Percentiles rank a stretch among this genome's conserved stretches.
Conservation (phyloP, 2,888 invertebrate genomes). For the Melinaea menophilus region DNA sequence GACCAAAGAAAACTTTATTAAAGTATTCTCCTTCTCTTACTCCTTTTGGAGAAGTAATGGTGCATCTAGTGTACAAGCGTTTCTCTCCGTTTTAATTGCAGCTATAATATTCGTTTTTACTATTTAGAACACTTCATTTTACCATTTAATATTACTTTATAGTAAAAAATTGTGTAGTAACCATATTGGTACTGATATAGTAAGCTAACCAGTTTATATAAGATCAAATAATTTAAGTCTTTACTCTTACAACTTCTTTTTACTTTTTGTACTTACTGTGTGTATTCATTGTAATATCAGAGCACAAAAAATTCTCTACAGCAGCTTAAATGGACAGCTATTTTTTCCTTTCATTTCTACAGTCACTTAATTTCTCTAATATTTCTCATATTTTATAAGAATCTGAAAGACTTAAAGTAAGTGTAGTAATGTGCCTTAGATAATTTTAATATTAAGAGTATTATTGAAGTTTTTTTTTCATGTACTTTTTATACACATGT, state of each 20-base stretch:
- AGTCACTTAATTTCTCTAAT: background rate
- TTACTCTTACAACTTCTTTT: no score
- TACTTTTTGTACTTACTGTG: slow-evolving; percentile 10
- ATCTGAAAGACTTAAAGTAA: background rate
- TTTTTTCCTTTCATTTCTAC: no score
- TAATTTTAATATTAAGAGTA: background rate
- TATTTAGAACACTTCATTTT: slow-evolving; percentile 22
- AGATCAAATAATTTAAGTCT: no score
- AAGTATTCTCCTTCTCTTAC: slow-evolving; percentile 78
- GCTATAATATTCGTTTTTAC: slow-evolving; percentile 39
- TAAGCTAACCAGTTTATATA: no score
- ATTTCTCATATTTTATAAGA: background rate
- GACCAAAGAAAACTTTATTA: slow-evolving; percentile 83
- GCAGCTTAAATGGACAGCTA: no score
- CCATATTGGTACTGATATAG: no score
- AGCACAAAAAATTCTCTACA: no score
- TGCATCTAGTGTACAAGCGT: slow-evolving; percentile 40
- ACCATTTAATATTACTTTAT: no score
- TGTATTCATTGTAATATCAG: no score
- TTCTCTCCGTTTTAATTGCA: slow-evolving; percentile 36
- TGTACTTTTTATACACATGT: no score
- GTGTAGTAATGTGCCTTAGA: background rate
- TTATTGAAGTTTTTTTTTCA: no score
- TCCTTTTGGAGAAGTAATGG: slow-evolving; percentile 61
- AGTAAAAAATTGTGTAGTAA: no score